Evolutionary conservation across 2,888 invertebrate genomes (phyloP).

Genomic region (Melinopterus prodromus): DNA sequence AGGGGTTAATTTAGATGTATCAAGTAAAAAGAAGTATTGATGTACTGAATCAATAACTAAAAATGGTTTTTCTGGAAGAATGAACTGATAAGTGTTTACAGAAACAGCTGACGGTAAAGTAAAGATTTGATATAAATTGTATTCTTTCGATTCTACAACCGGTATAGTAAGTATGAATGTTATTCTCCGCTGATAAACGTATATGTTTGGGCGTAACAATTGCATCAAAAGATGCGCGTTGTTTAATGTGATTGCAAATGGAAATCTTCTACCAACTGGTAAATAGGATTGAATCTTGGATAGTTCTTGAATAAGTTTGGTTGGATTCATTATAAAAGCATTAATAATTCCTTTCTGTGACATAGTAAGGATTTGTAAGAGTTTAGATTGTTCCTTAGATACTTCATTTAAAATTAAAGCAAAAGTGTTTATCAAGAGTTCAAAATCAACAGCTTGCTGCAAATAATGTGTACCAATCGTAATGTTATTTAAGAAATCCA

Average conservation of each 20-base stretch:
- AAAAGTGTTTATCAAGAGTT: conserved; percentile 10
- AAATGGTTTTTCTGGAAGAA: conserved; percentile 4
- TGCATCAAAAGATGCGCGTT: conserved; percentile 5
- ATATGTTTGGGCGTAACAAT: conserved; percentile 7
- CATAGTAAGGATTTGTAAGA: conserved; percentile 9
- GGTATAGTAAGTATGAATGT: conserved; percentile 10
- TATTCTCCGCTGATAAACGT: not conserved
- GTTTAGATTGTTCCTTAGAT: conserved; percentile 5
- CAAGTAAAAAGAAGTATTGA: conserved; percentile 6
- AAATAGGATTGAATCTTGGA: conserved; percentile 1
- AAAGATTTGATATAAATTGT: not conserved
- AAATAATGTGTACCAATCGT: not conserved
- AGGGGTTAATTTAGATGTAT: not conserved
- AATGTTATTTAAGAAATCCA: not conserved
- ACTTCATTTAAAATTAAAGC: conserved; percentile 6
- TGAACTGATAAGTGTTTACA: conserved; percentile 7
- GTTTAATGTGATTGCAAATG: not conserved
- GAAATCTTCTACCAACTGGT: conserved; percentile 6
- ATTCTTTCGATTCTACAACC: conserved; percentile 5
- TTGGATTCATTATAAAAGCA: conserved; percentile 11
- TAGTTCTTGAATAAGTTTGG: not conserved
- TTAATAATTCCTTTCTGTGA: conserved; percentile 16
- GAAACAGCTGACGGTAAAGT: not conserved
- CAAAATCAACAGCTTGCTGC: not conserved
- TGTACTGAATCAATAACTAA: conserved; percentile 6